Evolutionary conservation across 2,888 invertebrate species (phyloP).

Genomic region (Aelia acuminata): DNA sequence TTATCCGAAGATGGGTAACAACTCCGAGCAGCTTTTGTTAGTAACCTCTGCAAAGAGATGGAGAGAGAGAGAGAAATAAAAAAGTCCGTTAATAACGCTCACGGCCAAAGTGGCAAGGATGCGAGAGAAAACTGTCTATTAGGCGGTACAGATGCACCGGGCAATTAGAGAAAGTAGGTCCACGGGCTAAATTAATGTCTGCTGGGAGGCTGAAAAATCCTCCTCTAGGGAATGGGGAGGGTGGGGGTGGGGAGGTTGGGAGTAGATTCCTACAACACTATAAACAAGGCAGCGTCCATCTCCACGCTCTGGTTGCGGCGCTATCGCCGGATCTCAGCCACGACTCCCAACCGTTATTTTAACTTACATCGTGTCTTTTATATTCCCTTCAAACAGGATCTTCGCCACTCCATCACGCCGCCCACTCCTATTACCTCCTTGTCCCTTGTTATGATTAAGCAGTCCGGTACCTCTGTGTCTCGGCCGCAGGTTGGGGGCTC

Average conservation of each 20-base stretch:
- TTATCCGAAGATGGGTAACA: background rate
- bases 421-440: conserved; percentile 16
- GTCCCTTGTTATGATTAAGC: conserved; percentile 23
- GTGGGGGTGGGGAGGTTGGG: background rate
- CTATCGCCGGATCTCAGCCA: conserved; percentile 49
- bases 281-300: conserved; percentile 8
- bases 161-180: conserved; percentile 51
- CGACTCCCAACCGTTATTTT: conserved; percentile 51
- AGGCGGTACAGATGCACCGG: conserved; percentile 34
- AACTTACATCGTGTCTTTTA: conserved; percentile 54
- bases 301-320: conserved; percentile 37
- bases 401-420: conserved; percentile 20
- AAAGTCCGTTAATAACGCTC: background rate
- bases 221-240: background rate
- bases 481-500: background rate
- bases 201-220: background rate
- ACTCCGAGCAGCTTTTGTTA: conserved; percentile 13
- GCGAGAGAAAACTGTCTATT: conserved; percentile 50
- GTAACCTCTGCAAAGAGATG: no score
- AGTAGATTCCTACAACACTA: background rate
- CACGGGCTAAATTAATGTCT: background rate
- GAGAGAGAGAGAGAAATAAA: background rate
- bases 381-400: conserved; percentile 48
- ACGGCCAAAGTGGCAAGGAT: conserved; percentile 33
- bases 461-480: background rate